A percentile compares a stretch with the other conserved stretches of the same genome.
Evolutionary conservation across 2,888 invertebrate genomes (phyloP).

Genomic region (Limnephilus auricula): DNA sequence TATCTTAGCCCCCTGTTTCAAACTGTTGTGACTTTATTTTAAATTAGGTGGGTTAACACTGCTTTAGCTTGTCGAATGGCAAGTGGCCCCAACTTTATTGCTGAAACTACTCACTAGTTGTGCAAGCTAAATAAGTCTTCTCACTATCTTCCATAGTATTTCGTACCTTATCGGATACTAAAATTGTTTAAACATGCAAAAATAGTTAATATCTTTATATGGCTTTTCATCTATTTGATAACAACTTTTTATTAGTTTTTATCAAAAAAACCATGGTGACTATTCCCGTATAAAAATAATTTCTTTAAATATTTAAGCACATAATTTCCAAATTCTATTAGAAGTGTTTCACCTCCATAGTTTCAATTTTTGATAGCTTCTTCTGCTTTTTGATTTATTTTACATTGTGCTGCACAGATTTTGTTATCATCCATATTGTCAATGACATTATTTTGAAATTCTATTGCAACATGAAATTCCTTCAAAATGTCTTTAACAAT

Average conservation of each 20-base stretch:
- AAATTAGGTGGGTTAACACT: not conserved
- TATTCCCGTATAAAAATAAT: not conserved
- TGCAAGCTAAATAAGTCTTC: not conserved
- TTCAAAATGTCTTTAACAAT: not conserved
- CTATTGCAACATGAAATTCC: not conserved
- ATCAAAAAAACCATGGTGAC: not conserved
- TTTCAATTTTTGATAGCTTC: not conserved
- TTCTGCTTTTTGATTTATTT: not conserved
- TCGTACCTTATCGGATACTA: not conserved
- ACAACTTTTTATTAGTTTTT: not conserved
- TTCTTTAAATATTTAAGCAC: not conserved
- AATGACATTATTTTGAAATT: not conserved
- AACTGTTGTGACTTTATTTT: not conserved
- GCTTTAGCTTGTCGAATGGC: not conserved
- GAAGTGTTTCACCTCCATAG: not conserved
- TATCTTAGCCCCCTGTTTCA: not conserved
- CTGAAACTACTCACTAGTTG: not conserved
- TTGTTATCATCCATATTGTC: not conserved
- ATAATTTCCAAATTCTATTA: not conserved
- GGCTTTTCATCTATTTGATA: not conserved
- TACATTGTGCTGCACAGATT: not conserved
- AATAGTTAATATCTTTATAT: slow-evolving; percentile 1
- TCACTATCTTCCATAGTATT: not conserved
- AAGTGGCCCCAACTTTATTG: not conserved
- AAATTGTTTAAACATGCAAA: not conserved